A percentile compares a stretch with the other conserved stretches of the same genome.
Evolutionary conservation across 2,113 vertebrate genomes (phyloP).

Genomic region (Tyto alba): DNA sequence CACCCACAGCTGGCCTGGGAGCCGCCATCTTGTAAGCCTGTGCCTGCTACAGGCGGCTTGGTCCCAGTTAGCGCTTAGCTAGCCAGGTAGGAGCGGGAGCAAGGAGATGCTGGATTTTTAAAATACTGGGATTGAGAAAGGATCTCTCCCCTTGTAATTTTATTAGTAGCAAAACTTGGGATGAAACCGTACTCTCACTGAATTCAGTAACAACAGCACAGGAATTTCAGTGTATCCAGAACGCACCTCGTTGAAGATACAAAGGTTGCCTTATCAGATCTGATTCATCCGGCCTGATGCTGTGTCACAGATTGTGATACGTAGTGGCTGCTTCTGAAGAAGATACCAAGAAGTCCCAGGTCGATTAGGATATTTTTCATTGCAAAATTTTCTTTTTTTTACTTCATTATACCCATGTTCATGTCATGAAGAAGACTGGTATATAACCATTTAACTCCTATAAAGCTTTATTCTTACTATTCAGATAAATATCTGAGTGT

Average conservation of each 20-base stretch:
- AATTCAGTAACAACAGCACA: neutral
- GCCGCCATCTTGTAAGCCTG: neutral
- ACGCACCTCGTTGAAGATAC: neutral
- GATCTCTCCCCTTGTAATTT: neutral
- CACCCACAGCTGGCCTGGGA: neutral
- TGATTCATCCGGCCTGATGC: neutral
- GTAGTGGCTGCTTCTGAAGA: neutral
- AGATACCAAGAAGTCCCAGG: neutral
- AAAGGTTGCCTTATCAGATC: neutral
- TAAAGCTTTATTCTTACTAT: neutral
- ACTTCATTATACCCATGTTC: neutral
- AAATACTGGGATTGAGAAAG: neutral
- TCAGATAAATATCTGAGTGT: neutral
- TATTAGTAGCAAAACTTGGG: neutral
- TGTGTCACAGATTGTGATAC: neutral
- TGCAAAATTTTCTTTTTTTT: neutral
- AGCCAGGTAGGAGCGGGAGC: neutral
- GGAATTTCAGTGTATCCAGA: neutral
- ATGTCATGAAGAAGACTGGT: neutral
- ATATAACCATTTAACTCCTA: neutral
- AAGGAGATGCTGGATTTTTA: neutral
- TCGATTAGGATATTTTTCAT: neutral
- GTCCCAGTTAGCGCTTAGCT: rapidly evolving
- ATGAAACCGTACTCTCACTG: neutral
- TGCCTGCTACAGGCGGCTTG: neutral